A percentile compares a stretch with the other conserved stretches of the same genome.
These are phyloP conservation scores for Phalacrocorax pelagicus DNA, from an alignment of 2,113 vertebrate species.

Conservation along the genomic window DNA sequence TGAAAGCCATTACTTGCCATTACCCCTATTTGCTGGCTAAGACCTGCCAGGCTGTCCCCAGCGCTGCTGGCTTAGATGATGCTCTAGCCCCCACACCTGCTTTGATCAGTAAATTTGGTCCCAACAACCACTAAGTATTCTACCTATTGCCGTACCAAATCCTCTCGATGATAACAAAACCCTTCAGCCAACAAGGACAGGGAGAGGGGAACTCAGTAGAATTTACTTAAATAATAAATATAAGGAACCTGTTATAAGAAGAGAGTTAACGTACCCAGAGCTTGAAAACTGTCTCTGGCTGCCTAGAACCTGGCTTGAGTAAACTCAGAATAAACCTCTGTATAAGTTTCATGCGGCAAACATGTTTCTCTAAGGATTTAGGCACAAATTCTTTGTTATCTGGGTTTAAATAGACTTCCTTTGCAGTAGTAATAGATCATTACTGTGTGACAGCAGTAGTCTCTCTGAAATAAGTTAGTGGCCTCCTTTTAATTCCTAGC, in stretches of 20 bases:
- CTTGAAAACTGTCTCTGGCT: background rate
- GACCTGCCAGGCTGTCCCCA: background rate
- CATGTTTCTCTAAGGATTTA: background rate
- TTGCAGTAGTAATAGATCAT: background rate
- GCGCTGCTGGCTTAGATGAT: background rate
- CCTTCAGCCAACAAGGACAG: background rate
- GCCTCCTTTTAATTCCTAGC: background rate
- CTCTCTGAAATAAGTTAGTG: background rate
- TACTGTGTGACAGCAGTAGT: background rate
- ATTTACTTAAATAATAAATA: background rate
- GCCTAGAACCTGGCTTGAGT: background rate
- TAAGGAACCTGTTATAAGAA: background rate
- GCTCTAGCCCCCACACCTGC: background rate
- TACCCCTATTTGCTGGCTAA: background rate
- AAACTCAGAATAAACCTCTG: background rate
- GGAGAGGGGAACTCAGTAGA: background rate
- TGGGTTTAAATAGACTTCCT: conserved; percentile 25
- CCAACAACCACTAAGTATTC: background rate
- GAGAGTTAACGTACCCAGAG: background rate
- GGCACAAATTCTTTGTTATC: background rate
- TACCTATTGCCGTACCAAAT: background rate
- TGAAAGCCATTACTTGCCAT: background rate
- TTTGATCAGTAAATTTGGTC: too few species aligned
- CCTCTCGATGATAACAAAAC: background rate
- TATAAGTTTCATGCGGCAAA: background rate